These are phyloP conservation scores for Ceuthmochares aereus DNA, from an alignment of 2,113 vertebrate genomes.

Conservation along the genomic window DNA sequence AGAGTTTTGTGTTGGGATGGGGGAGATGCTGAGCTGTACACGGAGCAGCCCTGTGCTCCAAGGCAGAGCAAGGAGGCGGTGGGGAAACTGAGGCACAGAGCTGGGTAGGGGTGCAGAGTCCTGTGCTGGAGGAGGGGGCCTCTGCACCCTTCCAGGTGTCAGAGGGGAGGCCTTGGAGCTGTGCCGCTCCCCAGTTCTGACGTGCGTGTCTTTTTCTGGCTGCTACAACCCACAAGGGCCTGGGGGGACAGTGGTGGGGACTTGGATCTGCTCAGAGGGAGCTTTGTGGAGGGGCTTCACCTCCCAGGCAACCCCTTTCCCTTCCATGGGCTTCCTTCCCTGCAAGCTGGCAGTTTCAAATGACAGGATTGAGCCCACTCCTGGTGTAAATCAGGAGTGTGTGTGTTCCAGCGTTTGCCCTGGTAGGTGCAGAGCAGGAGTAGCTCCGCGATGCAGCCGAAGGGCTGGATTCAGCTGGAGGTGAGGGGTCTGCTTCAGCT, in stretches of 20 bases:
- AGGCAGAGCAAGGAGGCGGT: not conserved
- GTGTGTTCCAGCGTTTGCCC: not conserved
- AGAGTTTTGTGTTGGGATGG: not conserved
- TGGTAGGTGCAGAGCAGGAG: not conserved
- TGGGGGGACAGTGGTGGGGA: not conserved
- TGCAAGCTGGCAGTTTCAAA: rapidly evolving
- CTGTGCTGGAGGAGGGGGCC: not conserved
- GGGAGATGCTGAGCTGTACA: not conserved
- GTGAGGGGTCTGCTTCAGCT: not conserved
- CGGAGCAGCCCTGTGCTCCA: not conserved
- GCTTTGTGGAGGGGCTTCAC: not conserved
- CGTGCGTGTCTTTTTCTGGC: not conserved
- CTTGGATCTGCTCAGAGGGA: not conserved
- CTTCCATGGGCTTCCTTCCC: not conserved
- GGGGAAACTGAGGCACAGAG: not conserved
- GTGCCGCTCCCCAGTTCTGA: not conserved
- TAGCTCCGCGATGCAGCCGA: not conserved
- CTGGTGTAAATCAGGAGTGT: not conserved
- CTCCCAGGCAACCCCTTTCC: not conserved
- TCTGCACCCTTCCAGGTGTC: not conserved
- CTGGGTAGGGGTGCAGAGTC: not conserved
- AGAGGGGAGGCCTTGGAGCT: rapidly evolving
- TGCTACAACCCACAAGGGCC: not conserved
- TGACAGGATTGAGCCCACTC: rapidly evolving
- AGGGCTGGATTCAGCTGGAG: not conserved